Conservation (phyloP, 1,140 invertebrate species). For the Wiebesia pumilae region DNA sequence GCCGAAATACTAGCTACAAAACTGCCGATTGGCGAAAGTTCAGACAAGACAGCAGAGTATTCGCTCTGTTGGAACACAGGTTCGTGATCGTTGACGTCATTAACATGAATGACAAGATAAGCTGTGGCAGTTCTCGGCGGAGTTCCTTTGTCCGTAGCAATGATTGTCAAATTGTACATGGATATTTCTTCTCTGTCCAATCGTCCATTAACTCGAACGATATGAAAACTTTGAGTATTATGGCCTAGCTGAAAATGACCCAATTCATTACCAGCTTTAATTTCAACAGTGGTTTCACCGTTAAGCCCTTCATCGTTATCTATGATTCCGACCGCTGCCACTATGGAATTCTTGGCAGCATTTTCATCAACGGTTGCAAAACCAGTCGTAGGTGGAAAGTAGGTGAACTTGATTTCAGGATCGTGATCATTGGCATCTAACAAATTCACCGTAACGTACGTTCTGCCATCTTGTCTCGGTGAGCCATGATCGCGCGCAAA, state of each 20-base stretch:
- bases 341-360: constrained; percentile 89
- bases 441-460: constrained; percentile 95
- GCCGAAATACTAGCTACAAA: constrained; percentile 92
- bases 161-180: constrained; percentile 93
- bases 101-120: constrained; percentile 92
- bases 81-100: constrained; percentile 96
- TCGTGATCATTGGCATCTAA: constrained; percentile 96
- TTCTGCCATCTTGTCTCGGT: constrained; percentile 91
- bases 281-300: constrained; percentile 89
- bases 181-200: constrained; percentile 94
- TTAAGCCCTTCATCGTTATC: constrained; percentile 94
- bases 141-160: constrained; percentile 91
- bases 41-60: constrained; percentile 90
- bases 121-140: constrained; percentile 88
- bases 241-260: constrained; percentile 89
- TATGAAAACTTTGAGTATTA: constrained; percentile 88
- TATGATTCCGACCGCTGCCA: constrained; percentile 93
- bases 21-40: constrained; percentile 89
- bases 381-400: constrained; percentile 87
- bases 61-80: constrained; percentile 95
- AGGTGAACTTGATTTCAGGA: constrained; percentile 92
- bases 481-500: constrained; percentile 94
- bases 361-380: constrained; percentile 96
- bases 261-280: constrained; percentile 91
- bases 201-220: constrained; percentile 93